These are phyloP conservation scores for Parus major DNA, from an alignment of 2,113 vertebrate species.

Conservation along the genomic window DNA sequence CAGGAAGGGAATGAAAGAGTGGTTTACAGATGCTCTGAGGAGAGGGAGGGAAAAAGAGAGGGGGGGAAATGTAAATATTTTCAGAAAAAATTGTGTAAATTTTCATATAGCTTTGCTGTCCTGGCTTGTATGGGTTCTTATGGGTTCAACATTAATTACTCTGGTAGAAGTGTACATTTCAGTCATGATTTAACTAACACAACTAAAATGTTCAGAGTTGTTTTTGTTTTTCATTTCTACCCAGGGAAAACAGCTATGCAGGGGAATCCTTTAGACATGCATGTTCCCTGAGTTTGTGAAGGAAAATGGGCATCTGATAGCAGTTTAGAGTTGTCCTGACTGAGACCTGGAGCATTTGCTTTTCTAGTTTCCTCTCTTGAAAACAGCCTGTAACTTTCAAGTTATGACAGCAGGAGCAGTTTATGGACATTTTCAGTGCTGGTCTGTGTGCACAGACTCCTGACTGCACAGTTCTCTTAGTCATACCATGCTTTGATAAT, in stretches of 20 bases:
- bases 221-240: not conserved
- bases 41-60: not conserved
- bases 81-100: not conserved
- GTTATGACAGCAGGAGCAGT: not conserved
- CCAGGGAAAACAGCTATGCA: not conserved
- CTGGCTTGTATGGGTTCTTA: not conserved
- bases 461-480: not conserved
- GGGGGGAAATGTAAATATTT: not conserved
- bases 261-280: not conserved
- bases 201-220: not conserved
- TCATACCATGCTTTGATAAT: not conserved
- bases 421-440: not conserved
- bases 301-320: not conserved
- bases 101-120: not conserved
- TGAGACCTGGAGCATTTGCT: not conserved
- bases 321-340: not conserved
- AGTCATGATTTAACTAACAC: not conserved
- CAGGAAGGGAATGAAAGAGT: not conserved
- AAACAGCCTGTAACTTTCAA: not conserved
- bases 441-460: not conserved
- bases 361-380: not conserved
- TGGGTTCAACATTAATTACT: not conserved
- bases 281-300: not conserved
- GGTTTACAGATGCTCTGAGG: not conserved
- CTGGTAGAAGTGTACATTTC: not conserved